A percentile compares a stretch with the other conserved stretches of the same genome.
phyloP scores from a whole-genome alignment of 2,113 vertebrate genomes.

The Dipodomys merriami region DNA sequence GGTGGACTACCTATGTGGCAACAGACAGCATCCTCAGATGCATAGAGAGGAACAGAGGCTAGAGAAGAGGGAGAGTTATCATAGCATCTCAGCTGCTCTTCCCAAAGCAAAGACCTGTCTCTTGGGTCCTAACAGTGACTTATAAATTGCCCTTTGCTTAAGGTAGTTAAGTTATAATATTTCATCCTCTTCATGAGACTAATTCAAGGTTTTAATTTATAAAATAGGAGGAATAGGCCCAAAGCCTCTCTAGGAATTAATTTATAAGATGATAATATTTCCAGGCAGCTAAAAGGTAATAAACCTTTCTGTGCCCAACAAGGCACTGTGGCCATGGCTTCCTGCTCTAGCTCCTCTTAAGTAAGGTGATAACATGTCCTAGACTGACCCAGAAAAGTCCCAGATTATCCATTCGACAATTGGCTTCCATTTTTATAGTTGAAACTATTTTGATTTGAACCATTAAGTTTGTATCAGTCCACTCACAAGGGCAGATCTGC shows the following conservation, averaged over 20 bases:
- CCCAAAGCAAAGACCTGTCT: not conserved
- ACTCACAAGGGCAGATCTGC: not conserved
- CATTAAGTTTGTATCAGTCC: not conserved
- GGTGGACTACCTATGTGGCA: not conserved
- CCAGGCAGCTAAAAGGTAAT: not conserved
- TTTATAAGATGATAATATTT: not conserved
- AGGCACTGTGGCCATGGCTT: not conserved
- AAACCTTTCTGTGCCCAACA: not conserved
- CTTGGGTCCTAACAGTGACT: not conserved
- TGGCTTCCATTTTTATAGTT: not conserved
- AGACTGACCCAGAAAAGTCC: not conserved
- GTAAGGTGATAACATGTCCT: too few relatives aligned
- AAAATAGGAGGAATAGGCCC: not conserved
- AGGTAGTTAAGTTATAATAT: not conserved
- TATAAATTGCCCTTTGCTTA: not conserved
- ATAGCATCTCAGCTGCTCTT: not conserved
- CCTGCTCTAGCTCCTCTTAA: not conserved
- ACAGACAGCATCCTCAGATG: not conserved
- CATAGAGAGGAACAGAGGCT: not conserved
- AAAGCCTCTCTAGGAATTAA: not conserved
- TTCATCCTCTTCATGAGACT: not conserved
- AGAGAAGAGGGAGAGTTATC: not conserved
- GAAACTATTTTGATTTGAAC: not conserved
- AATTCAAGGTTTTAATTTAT: not conserved
- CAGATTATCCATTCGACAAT: not conserved